Evolutionary conservation across 2,797 vertebrate genomes (phyloP).

Genomic region (Naso thynnoides): DNA sequence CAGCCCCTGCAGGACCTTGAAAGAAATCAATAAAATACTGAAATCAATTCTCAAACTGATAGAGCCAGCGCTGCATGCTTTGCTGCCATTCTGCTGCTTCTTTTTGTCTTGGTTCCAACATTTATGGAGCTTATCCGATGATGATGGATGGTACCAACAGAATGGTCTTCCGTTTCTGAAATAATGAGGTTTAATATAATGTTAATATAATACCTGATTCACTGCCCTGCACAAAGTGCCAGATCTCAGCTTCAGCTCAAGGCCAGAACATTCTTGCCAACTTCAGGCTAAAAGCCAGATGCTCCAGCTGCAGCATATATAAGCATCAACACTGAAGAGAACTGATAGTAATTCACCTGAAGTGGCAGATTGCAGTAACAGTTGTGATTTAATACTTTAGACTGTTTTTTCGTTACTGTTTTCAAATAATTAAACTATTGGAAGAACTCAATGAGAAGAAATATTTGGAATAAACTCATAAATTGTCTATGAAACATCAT

Average conservation of each 20-base stretch:
- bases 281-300: slow-evolving; percentile 23
- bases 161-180: background rate
- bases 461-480: background rate
- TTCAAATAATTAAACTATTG: slow-evolving; percentile 7
- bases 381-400: slow-evolving; percentile 6
- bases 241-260: slow-evolving; percentile 20
- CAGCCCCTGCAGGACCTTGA: background rate
- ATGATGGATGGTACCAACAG: slow-evolving; percentile 6
- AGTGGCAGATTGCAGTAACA: slow-evolving; percentile 9
- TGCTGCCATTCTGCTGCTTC: background rate
- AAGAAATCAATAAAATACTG: slow-evolving; percentile 26
- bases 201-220: slow-evolving; percentile 25
- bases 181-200: slow-evolving; percentile 28
- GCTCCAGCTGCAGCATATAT: slow-evolving; percentile 17
- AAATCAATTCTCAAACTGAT: slow-evolving; percentile 21
- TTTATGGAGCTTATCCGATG: background rate
- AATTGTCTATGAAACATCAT: slow-evolving; percentile 9
- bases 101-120: background rate
- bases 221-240: slow-evolving; percentile 21
- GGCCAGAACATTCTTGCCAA: slow-evolving; percentile 32
- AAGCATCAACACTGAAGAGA: background rate
- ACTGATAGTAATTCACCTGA: background rate
- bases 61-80: background rate
- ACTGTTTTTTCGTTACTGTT: background rate
- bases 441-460: background rate